These are phyloP conservation scores for Drosophila neonasuta DNA, from an alignment of 2,888 invertebrate species.

Conservation along the genomic window DNA sequence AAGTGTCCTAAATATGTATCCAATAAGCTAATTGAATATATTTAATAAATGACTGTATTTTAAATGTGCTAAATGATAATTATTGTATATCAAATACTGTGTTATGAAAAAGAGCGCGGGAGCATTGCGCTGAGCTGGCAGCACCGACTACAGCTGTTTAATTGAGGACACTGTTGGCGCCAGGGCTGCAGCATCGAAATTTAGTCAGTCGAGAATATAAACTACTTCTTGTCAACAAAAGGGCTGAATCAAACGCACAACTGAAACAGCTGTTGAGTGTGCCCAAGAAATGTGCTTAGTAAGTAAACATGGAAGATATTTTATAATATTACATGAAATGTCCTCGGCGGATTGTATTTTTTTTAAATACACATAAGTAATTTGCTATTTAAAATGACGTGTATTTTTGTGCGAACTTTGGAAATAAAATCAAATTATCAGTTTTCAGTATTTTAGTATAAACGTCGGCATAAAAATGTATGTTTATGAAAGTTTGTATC, in stretches of 20 bases:
- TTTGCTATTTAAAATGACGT: no score
- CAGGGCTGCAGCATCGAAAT: conserved; percentile 33
- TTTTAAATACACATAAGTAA: no score
- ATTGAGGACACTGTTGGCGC: conserved; percentile 34
- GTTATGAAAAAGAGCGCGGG: conserved; percentile 40
- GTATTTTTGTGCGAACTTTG: no score
- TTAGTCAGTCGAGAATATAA: conserved; percentile 21
- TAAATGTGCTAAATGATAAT: neutral
- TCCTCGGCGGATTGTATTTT: no score
- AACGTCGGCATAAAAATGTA: no score
- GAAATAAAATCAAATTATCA: no score
- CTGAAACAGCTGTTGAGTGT: conserved; percentile 36
- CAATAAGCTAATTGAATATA: neutral
- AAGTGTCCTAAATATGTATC: neutral
- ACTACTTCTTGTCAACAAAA: neutral
- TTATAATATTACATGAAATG: no score
- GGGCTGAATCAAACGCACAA: conserved; percentile 1
- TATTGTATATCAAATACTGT: neutral
- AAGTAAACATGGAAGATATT: no score
- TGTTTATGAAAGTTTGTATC: no score
- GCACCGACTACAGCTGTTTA: conserved; percentile 42
- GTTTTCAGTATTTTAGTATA: no score
- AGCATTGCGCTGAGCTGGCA: conserved; percentile 26
- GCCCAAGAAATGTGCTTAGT: no score
- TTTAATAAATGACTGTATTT: neutral